A percentile compares a stretch with the other conserved stretches of the same genome.
phyloP scores from a whole-genome alignment of 1,140 invertebrate species.

The Drosophila simulans region DNA sequence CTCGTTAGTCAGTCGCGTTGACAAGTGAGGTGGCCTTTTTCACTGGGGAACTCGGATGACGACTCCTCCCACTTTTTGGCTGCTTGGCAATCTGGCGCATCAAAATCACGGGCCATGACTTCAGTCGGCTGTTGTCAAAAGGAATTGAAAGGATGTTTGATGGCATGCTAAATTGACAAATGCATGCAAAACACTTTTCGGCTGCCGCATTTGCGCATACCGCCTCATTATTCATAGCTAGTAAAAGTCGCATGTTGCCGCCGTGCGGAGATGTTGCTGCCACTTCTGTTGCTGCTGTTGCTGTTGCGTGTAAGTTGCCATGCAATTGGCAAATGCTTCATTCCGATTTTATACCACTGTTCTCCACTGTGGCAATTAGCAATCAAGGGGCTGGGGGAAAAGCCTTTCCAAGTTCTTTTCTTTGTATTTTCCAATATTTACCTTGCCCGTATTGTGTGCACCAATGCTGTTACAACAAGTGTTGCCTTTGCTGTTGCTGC shows the following conservation, averaged over 20 bases:
- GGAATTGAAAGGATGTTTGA: constrained; percentile 81
- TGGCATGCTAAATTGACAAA: constrained; percentile 78
- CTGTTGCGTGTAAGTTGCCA: constrained; percentile 63
- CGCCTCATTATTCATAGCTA: constrained; percentile 73
- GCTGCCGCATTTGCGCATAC: constrained; percentile 52
- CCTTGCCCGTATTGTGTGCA: too few species aligned
- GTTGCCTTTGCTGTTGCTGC: not conserved
- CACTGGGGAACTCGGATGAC: not conserved
- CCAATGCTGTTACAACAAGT: constrained; percentile 27
- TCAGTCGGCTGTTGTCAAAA: constrained; percentile 67
- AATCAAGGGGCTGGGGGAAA: not conserved
- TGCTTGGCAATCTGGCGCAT: constrained; percentile 63
- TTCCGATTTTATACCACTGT: constrained; percentile 9
- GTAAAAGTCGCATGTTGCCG: constrained; percentile 47
- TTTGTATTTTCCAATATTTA: not conserved
- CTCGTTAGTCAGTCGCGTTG: constrained; percentile 75
- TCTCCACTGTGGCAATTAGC: constrained; percentile 24
- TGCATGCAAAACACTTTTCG: constrained; percentile 68
- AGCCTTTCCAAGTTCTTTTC: not conserved
- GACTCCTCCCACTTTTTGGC: constrained; percentile 3
- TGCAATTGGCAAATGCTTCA: constrained; percentile 48
- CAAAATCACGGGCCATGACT: constrained; percentile 52
- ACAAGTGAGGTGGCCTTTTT: constrained; percentile 54
- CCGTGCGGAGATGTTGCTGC: constrained; percentile 7
- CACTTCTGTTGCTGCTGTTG: constrained; percentile 10